A percentile compares a stretch with the other conserved stretches of the same genome.
These are phyloP conservation scores for Acanthoscelides obtectus DNA, from an alignment of 2,888 invertebrate species.

Conservation along the genomic window DNA sequence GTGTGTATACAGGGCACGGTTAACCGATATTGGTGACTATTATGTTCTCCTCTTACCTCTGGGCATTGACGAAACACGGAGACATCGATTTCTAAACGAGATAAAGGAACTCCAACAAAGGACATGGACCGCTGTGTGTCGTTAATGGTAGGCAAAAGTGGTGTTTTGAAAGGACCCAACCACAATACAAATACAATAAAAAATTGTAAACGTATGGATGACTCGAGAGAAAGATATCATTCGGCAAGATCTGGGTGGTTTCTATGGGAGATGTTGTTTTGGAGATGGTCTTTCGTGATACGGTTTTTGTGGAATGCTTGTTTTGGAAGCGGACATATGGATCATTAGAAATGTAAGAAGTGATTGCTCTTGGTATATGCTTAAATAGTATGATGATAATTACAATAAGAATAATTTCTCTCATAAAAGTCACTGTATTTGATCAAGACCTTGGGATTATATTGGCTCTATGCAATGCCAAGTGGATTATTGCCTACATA, in stretches of 20 bases:
- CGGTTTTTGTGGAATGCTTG: conserved; percentile 9
- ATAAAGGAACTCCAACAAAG: conserved; percentile 22
- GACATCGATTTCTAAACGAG: conserved; percentile 22
- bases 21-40: conserved; percentile 36
- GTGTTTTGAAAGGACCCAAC: conserved; percentile 1
- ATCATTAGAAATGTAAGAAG: background rate
- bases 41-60: conserved; percentile 21
- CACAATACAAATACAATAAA: conserved; percentile 8
- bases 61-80: conserved; percentile 2
- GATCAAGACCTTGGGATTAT: no score
- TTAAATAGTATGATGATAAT: no score
- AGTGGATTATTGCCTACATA: no score
- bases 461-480: no score
- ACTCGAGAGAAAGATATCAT: conserved; percentile 18
- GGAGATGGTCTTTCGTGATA: conserved; percentile 9
- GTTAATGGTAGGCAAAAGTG: conserved; percentile 17
- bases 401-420: no score
- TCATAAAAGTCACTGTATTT: no score
- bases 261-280: background rate
- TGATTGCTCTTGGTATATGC: no score
- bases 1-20: conserved; percentile 28
- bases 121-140: conserved; percentile 17
- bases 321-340: background rate
- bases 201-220: conserved; percentile 18
- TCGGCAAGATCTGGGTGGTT: conserved; percentile 13